phyloP scores from a whole-genome alignment of 2,113 vertebrate species.

The Bubo blakistoni region DNA sequence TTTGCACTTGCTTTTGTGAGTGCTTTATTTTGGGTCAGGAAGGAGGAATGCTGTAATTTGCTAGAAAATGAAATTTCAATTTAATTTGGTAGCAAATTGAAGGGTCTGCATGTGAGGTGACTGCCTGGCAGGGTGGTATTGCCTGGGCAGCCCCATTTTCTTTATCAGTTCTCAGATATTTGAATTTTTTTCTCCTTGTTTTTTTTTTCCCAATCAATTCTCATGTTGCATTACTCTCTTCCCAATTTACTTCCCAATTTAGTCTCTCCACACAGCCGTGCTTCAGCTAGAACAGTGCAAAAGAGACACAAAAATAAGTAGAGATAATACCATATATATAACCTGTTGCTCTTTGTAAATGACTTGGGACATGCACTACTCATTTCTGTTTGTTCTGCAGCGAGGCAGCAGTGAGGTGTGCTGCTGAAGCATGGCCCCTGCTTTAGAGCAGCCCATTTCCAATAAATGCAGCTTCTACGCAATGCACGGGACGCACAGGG shows the following conservation, averaged over 20 bases:
- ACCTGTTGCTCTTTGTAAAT: neutral
- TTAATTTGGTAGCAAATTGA: neutral
- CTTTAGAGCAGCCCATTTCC: neutral
- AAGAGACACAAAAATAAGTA: neutral
- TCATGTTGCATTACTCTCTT: neutral
- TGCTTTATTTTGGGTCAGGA: neutral
- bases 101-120: neutral
- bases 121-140: neutral
- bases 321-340: too few relatives aligned
- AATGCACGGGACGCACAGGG: neutral
- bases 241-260: neutral
- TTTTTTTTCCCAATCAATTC: neutral
- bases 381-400: accelerated
- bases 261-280: neutral
- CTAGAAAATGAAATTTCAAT: neutral
- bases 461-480: neutral
- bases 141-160: neutral
- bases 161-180: neutral
- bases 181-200: neutral
- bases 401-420: neutral
- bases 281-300: neutral
- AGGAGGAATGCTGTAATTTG: neutral
- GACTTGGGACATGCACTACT: neutral
- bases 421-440: neutral
- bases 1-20: neutral